Evolutionary conservation across 64 coral and sea anemone species (phyloP).

Genomic region (Anthopleura sola): DNA sequence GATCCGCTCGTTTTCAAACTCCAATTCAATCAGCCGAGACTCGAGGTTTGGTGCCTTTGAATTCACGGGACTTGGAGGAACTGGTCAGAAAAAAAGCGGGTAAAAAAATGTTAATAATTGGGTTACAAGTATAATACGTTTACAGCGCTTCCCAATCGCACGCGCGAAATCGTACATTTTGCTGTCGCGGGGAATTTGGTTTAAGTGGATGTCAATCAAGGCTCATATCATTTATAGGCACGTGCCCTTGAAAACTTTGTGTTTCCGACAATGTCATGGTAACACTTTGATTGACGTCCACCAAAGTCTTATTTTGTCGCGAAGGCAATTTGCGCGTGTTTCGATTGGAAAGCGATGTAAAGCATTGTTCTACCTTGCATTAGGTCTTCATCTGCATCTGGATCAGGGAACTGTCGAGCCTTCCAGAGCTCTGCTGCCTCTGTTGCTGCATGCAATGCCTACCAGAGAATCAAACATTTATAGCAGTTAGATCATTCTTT

Average conservation of each 20-base stretch:
- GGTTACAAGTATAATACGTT: background rate
- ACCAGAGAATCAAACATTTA: background rate
- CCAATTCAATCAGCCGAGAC: conserved; percentile 47
- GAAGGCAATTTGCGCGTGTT: too few species aligned
- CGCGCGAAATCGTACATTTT: too few species aligned
- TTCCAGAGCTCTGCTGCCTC: conserved; percentile 29
- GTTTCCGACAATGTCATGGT: too few species aligned
- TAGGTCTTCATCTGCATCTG: background rate
- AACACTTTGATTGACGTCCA: too few species aligned
- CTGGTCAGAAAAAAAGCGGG: background rate
- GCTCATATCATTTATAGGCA: too few species aligned
- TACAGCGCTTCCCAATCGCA: too few species aligned
- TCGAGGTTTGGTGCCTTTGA: conserved; percentile 18
- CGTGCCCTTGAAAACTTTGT: too few species aligned
- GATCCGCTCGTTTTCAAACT: conserved; percentile 33
- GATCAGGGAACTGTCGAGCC: background rate
- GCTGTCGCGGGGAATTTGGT: too few species aligned
- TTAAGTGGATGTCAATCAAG: too few species aligned
- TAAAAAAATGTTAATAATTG: background rate
- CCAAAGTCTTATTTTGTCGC: too few species aligned
- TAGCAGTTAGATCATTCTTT: background rate
- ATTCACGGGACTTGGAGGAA: background rate
- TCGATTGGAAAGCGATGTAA: too few species aligned
- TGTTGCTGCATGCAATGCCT: conserved; percentile 42
- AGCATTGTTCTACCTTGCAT: background rate